Base-by-base conservation (phyloP, 2,797 vertebrate species). In the Lycodopsis pacificus region DNA sequence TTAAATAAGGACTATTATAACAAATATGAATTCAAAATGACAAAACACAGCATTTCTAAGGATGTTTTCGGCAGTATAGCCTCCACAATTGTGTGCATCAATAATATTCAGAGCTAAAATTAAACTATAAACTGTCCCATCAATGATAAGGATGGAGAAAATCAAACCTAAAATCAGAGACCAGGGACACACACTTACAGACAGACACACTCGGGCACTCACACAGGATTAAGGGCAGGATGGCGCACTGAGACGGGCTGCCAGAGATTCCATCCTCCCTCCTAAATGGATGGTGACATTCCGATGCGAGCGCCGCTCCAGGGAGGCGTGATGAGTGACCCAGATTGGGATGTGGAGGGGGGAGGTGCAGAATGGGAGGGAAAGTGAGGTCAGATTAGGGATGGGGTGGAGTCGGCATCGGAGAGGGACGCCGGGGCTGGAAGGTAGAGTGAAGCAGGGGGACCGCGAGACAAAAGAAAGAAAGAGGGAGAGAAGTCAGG, bases 241-340 rank as follows among this genome's bases (percentile, higher is more conserved):
- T 84, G 85, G 77, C 83, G 79, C 64, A 78, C 83, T 80, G 89
- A 86, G 83, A 32, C 82, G 66, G 83, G 63, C 89, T 88, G 87
- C 85, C 88, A 83, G 79, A 81, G 89, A 89, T 77, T 86, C 84
- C 76, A 65, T 65, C 81, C 85, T 83, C 81, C 65, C 83, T 86
- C 75, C 80, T 86, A 91, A 93, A 92, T 92, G 87, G 78, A 91
- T 91, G 89, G 82, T 90, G 93, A 92, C 92, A 91, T 92, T 89
- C 88, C 80, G 65, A 92, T 82, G 89, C 49, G 82, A 86, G 83
- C 66, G 59, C 81, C 65, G 70, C 89, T 91, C 85, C 79, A 85
- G 6, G 59, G 77, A 89, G 85, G 86, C 91, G 48, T 81, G 83
- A 90, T 80, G 88, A 67, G 64, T 93, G 93, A 94, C 93, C 93